Evolutionary conservation across 1,140 invertebrate species (phyloP), one percentile per base, ranked within the genome.

Genomic region (Trinorchestia longiramus): DNA sequence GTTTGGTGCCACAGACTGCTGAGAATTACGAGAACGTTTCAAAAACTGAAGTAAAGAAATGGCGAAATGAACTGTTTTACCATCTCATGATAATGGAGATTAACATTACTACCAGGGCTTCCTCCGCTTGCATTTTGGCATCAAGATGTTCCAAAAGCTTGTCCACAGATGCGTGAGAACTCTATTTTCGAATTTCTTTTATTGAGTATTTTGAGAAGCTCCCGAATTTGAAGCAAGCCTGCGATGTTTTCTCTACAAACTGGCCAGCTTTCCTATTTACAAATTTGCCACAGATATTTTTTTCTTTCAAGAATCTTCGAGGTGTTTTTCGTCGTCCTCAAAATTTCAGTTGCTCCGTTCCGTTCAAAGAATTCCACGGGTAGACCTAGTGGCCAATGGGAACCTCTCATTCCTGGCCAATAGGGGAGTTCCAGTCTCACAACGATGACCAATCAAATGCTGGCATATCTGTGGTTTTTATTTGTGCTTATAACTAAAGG

Each of bases 261-360:
- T 94, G 92, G 4, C 43, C 92, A 94, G 92, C 43, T 94, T 94
- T 23, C 36, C 92, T 94, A 43, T 94, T 45, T 94, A 94, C 92
- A 94, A 94, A 94, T 47, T 94, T 44, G 44, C 92, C 92, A 45
- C 92, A 45, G 92, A 28, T 45, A 44, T 94, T 94, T 94, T n/a
- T 94, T 94, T n/a, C 43, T 43, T n/a, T n/a, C 43, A 90, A 42
- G 44, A 94, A 94, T 94, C 92, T 94, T 94, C 15, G 43, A n/a
- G 47, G 92, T 45, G 92, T 94, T 94, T 94, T 94, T 45, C 43
- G 43, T 47, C 43, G 15, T 91, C 44, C 43, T 45, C 43, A 11
- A 94, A 94, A 94, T 94, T 94, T 43, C 92, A 94, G 92, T 45
- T 47, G 92, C 44, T 47, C 11, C 36, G 43, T 45, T 47, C 41